phyloP scores from a whole-genome alignment of 1,140 invertebrate species.

The Tetranychus cinnabarinus region DNA sequence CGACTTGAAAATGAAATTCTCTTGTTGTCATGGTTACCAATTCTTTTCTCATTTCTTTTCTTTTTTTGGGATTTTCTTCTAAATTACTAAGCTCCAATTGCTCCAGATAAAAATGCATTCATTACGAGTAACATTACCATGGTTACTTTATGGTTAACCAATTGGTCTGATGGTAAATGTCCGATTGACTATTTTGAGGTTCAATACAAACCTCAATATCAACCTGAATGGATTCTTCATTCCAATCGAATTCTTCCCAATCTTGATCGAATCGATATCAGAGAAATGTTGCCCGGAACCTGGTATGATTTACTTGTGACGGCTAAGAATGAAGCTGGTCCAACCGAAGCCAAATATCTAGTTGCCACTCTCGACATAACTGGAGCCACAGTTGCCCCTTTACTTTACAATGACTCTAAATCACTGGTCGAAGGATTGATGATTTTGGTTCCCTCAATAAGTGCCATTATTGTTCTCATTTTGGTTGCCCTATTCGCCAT shows the following conservation, averaged over 20 bases:
- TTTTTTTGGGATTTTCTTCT: neutral
- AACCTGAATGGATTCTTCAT: conserved; percentile 14
- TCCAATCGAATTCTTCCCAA: conserved; percentile 13
- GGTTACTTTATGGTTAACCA: conserved; percentile 23
- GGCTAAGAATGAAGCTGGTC: conserved; percentile 84
- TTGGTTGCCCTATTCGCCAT: conserved; percentile 11
- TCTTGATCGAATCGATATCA: conserved; percentile 6
- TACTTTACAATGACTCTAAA: neutral
- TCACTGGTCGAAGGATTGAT: conserved; percentile 11
- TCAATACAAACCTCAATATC: conserved; percentile 18
- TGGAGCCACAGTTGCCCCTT: conserved; percentile 25
- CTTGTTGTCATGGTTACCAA: neutral
- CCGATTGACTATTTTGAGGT: conserved; percentile 29
- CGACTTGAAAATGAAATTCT: neutral
- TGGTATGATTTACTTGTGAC: conserved; percentile 42
- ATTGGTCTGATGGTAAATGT: conserved; percentile 30
- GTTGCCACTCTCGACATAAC: conserved; percentile 80
- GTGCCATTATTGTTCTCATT: conserved; percentile 13
- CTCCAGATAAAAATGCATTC: conserved; percentile 13
- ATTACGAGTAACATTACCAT: conserved; percentile 21
- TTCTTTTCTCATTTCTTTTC: neutral
- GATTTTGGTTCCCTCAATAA: conserved; percentile 13
- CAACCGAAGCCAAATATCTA: conserved; percentile 74
- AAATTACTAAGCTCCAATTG: conserved; percentile 12
- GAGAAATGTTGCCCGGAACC: conserved; percentile 18